Base-by-base conservation (phyloP, 2,797 vertebrate species). In the Fringilla coelebs region DNA sequence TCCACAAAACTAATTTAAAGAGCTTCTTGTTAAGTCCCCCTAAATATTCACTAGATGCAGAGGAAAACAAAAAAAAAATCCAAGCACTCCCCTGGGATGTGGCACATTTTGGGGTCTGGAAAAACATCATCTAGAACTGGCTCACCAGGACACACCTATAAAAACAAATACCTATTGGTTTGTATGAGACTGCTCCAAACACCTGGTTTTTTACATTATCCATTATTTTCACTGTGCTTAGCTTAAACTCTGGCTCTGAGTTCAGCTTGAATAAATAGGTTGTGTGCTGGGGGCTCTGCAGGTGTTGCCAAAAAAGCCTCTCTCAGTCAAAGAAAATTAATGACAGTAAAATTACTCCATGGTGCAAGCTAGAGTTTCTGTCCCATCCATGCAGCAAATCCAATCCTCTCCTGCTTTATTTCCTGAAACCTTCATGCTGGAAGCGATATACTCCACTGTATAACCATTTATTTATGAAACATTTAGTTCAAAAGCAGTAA, bases 21-120 rank as follows among this genome's bases (percentile, higher is more conserved):
- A 93, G 4, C 22, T 65, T 52, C 34, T 86, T 72, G 20, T 88
- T 81, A 58, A 40, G 36, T 31, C 2, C 0, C 22, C 62, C 63
- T 94, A 78, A 86, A 81, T 81, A 94, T 84, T 88, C 62, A 68
- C 16, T 38, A 71, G 49, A 78, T 40, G 16, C 5, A 79, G 40
- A 45, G 28, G 9, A 10, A 61, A 91, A 91, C 90, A 91, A 89
- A 91, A 91, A 91, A 91, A 89, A 81, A 86, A 48, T 31, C 51
- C 62, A 43, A 86, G 20, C 6, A 13, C 3, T 76, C 46, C 34
- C 40, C n/a, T 12, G 19, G 43, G 38, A 77, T 77, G 51, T 65
- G 45, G n/a, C 18, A 66, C 11, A 29, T 88, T 88, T 68, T 84
- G 43, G 13, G 32, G 46, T 31, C n/a, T 62, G 68, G 48, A 25